These are phyloP conservation scores for Therioaphis trifolii DNA, from an alignment of 2,888 invertebrate species.

Conservation along the genomic window DNA sequence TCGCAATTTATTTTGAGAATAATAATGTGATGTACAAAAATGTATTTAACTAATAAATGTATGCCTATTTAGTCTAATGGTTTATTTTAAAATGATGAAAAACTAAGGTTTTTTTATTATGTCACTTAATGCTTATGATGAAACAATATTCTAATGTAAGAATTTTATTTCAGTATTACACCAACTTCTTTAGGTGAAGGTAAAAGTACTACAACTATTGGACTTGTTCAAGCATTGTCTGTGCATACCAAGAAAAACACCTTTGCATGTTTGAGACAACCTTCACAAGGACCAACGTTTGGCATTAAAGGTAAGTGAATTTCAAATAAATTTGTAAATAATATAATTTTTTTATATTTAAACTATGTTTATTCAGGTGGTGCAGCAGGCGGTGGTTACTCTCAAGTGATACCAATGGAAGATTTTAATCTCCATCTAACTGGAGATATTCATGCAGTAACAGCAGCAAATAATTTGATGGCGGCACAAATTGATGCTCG, in stretches of 20 bases:
- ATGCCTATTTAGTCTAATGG: too few species aligned
- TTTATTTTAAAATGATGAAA: too few species aligned
- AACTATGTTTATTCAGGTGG: slow-evolving; percentile 74
- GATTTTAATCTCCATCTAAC: slow-evolving; percentile 98
- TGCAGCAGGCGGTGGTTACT: slow-evolving; percentile 98
- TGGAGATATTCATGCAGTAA: slow-evolving; percentile 98
- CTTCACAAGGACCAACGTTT: slow-evolving; percentile 98
- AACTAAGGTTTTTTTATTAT: too few species aligned
- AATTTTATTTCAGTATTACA: slow-evolving; percentile 81
- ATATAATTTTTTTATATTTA: background rate
- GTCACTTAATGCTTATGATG: too few species aligned
- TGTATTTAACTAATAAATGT: too few species aligned
- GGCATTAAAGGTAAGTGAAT: slow-evolving; percentile 84
- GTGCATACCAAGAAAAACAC: slow-evolving; percentile 87
- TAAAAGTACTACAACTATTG: slow-evolving; percentile 95
- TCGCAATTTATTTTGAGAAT: too few species aligned
- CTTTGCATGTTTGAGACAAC: slow-evolving; percentile 94
- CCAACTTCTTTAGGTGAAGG: slow-evolving; percentile 99
- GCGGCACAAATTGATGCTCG: slow-evolving; percentile 97
- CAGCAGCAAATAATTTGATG: slow-evolving; percentile 96
- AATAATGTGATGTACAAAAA: too few species aligned
- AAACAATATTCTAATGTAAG: too few species aligned
- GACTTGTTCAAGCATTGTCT: slow-evolving; percentile 90
- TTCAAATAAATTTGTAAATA: background rate
- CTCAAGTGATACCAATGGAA: slow-evolving; percentile 98